Evolutionary conservation across 2,888 invertebrate species (phyloP), one percentile per base, ranked within the genome.

Genomic region (Fragum whitleyi): DNA sequence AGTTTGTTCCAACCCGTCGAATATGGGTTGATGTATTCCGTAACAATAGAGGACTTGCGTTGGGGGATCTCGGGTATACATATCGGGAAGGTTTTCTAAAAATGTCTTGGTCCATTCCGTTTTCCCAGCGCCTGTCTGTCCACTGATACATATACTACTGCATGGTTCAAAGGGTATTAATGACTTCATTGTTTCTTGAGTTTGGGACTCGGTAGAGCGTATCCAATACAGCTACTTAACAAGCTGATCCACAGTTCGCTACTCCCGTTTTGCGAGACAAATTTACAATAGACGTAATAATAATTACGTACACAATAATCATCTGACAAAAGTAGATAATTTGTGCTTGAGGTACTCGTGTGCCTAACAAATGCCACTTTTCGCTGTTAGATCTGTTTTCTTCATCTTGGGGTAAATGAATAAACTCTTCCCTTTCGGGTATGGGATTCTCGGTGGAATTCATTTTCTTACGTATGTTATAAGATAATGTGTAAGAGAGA

Each of bases 251-350:
- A 80, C 26, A 80, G 59, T 57, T 81, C 67, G 19, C 19, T 71
- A 23, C 23, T 67, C 14, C 77, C 68, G 47, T 79, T 77, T 75
- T 79, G 59, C 29, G 19, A 16, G 85, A 77, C 51, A 79, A 39
- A 47, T 77, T 82, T n/a, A 69, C 62, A n/a, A 79, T 77, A 11
- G 81, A 79, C 21, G 79, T 79, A 26, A 83, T 65, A 36, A 84
- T 77, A 51, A 79, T 79, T 26, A 71, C 36, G 62, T 78, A 78
- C n/a, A 78, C 78, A 26, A 78, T 78, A 28, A 78, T 67, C 79
- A 83, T 80, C 51, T 84, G 78, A 74, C 76, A 78, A 70, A 84
- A 84, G 71, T 81, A 84, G 21, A 84, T 78, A 51, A 84, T 81
- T 74, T 84, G 80, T 16, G 81, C 75, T 53, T 84, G 65, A 21